Base-by-base conservation (phyloP, 2,888 invertebrate genomes). In the Ametastegia equiseti region DNA sequence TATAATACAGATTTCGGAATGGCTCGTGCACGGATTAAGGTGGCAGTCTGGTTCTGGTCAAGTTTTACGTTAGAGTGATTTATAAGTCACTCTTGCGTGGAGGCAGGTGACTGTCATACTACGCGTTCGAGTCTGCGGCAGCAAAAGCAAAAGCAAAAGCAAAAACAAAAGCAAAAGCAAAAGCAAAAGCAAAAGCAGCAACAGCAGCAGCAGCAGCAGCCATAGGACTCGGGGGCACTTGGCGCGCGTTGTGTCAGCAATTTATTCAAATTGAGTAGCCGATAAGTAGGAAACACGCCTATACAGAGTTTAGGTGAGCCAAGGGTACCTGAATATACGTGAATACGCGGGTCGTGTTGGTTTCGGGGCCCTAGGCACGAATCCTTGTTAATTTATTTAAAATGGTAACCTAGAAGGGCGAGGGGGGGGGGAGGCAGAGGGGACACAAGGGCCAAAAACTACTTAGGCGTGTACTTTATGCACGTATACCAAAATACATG, bases 31-130 rank as follows among this genome's bases (percentile, higher is more conserved):
- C 86, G 89, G 86, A 89, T 89, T 89, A 33, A 9, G 6, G 5
- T 15, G 13, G 19, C 67, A 39, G 39, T 23, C 60, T 60, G 7
- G 45, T 47, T 1, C 67, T 7, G 33, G 45, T 23, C 1, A 39
- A 71, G 47, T n/a, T 71, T 71, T 57, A 54, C 78, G 78, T 36
- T 89, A 89, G 89, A 90, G 88, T 90, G 90, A 90, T 90, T 90
- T 90, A 90, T 89, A 90, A 90, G 88, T 90, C 89, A 90, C 88
- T 90, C 89, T 89, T 88, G 87, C 90, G 89, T 89, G 87, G 89
- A 90, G 88, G 90, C 90, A 90, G 90, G 90, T 90, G 90, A 90
- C 54, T 75, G 78, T 78, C 60, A 63, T 42, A 63, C 78, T 27
- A 78, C 88, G 23, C 23, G 90, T 88, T 85, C 30, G 47, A 50